Percentiles rank a stretch among this genome's conserved stretches.
Conservation (phyloP, 1,140 invertebrate species). For the Paramacrobiotus metropolitanus region DNA sequence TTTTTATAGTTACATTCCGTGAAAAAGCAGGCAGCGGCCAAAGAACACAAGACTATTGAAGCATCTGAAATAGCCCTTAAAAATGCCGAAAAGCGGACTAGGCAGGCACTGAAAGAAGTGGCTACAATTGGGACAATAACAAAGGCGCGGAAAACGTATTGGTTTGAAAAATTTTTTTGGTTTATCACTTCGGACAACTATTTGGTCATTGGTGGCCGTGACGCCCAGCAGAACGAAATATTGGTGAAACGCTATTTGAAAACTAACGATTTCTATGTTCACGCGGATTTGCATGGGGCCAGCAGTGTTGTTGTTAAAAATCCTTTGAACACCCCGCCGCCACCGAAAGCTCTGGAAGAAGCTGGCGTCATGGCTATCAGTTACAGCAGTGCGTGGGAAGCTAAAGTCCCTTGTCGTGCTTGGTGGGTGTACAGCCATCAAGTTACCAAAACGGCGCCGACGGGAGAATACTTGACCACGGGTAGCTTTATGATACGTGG, state of each 20-base stretch:
- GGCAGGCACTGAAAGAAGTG: constrained; percentile 79
- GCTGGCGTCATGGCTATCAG: constrained; percentile 89
- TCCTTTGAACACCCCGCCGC: constrained; percentile 36
- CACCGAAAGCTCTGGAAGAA: constrained; percentile 84
- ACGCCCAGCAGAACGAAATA: constrained; percentile 92
- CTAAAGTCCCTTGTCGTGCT: constrained; percentile 72
- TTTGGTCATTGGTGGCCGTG: constrained; percentile 76
- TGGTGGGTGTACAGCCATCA: constrained; percentile 82
- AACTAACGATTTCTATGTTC: constrained; percentile 25
- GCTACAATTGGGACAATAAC: constrained; percentile 74
- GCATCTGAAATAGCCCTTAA: constrained; percentile 82
- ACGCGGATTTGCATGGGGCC: constrained; percentile 72
- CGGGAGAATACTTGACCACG: constrained; percentile 78
- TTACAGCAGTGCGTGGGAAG: constrained; percentile 89
- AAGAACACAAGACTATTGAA: constrained; percentile 86
- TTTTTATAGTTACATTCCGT: constrained; percentile 38
- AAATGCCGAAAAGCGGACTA: constrained; percentile 81
- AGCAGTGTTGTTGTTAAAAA: constrained; percentile 86
- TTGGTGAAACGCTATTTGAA: constrained; percentile 53
- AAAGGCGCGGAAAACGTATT: constrained; percentile 55
- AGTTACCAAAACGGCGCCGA: constrained; percentile 88
- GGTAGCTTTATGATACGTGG: constrained; percentile 97
- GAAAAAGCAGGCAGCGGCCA: constrained; percentile 68
- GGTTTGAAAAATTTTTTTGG: constrained; percentile 98
- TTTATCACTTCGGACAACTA: constrained; percentile 97